Conservation (phyloP, 1,140 invertebrate species). For the Aplysia californica region DNA sequence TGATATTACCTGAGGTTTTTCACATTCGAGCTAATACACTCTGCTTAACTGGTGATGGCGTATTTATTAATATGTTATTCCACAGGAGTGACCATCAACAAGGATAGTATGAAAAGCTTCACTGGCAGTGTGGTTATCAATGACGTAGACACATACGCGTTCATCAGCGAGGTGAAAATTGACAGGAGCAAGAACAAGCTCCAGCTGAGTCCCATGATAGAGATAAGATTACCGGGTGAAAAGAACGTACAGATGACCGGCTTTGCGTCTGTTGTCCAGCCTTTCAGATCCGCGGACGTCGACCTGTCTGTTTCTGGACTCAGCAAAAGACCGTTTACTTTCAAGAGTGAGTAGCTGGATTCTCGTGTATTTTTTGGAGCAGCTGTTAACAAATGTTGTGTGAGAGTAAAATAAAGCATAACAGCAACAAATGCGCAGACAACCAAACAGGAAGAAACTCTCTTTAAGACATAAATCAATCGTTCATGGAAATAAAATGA, state of each 20-base stretch:
- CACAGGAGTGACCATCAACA: not conserved
- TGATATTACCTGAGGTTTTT: too few relatives aligned
- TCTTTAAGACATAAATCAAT: too few relatives aligned
- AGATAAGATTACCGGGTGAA: slow-evolving; percentile 40
- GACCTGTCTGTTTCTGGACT: slow-evolving; percentile 43
- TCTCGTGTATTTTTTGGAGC: too few relatives aligned
- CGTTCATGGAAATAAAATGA: too few relatives aligned
- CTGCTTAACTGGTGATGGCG: too few relatives aligned
- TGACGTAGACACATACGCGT: slow-evolving; percentile 40
- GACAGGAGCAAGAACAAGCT: slow-evolving; percentile 25
- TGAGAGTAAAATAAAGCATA: too few relatives aligned
- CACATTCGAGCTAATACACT: too few relatives aligned
- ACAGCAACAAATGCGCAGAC: too few relatives aligned
- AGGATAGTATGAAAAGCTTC: slow-evolving; percentile 20
- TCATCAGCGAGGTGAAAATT: slow-evolving; percentile 43
- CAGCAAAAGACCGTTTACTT: slow-evolving; percentile 43
- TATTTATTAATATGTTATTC: too few relatives aligned
- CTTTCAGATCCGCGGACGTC: slow-evolving; percentile 30
- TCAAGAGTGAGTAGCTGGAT: slow-evolving; percentile 52
- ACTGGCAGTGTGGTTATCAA: slow-evolving; percentile 48
- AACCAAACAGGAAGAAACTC: too few relatives aligned
- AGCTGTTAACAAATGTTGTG: too few relatives aligned
- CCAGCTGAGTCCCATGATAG: slow-evolving; percentile 45
- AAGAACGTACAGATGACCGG: slow-evolving; percentile 42
- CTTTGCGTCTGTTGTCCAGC: slow-evolving; percentile 13